phyloP scores from a whole-genome alignment of 2,797 vertebrate species.

The Rhinatrema bivittatum region DNA sequence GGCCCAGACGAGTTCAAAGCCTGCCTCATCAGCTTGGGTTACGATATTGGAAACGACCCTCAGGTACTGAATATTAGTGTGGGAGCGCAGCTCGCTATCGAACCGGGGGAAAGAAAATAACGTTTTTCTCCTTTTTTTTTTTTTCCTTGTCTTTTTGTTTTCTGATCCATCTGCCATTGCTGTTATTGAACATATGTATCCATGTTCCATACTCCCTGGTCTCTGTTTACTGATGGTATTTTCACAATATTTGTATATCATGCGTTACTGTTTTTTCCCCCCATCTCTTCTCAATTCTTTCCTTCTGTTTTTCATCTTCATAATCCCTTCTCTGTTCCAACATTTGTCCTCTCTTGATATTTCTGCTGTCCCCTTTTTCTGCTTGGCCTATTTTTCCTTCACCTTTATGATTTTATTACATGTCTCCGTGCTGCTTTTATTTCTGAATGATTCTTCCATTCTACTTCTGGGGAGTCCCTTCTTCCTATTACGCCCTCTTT shows the following conservation, averaged over 20 bases:
- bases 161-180: slow-evolving; percentile 38
- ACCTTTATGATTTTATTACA: no score
- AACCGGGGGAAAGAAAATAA: slow-evolving; percentile 53
- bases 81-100: slow-evolving; percentile 46
- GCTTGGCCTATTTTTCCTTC: neutral
- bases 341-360: slow-evolving; percentile 12
- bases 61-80: slow-evolving; percentile 80
- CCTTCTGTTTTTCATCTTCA: slow-evolving; percentile 8
- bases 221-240: no score
- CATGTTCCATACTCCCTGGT: slow-evolving; percentile 4
- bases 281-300: slow-evolving; percentile 24
- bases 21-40: slow-evolving; percentile 99
- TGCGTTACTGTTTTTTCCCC: no score
- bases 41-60: slow-evolving; percentile 98
- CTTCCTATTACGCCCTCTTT: neutral
- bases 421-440: no score
- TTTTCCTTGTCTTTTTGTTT: slow-evolving; percentile 54
- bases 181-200: slow-evolving; percentile 18
- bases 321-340: neutral
- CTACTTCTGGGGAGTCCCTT: neutral
- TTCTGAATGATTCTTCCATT: no score
- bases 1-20: slow-evolving; percentile 98
- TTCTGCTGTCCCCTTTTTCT: slow-evolving; percentile 2
- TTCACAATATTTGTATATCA: no score
- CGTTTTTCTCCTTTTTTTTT: slow-evolving; percentile 55